A percentile compares a stretch with the other conserved stretches of the same genome.
Evolutionary conservation across 2,113 vertebrate genomes (phyloP).

Genomic region (Ceratotherium simum): DNA sequence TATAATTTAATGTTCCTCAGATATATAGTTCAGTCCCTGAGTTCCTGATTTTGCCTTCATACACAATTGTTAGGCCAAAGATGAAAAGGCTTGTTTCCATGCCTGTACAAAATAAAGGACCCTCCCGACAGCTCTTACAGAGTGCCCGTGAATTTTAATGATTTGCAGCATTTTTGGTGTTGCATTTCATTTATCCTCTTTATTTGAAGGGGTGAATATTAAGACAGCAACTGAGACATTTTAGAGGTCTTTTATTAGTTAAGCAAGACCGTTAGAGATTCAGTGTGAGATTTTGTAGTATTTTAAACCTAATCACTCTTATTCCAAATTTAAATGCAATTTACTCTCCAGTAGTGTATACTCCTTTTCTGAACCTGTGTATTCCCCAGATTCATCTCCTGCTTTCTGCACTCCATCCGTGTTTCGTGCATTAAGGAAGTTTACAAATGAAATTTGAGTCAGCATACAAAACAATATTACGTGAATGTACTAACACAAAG

Average conservation of each 20-base stretch:
- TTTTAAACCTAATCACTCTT: not conserved
- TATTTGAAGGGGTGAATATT: not conserved
- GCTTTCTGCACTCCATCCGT: not conserved
- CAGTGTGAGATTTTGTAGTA: not conserved
- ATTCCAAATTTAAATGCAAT: not conserved
- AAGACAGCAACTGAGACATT: not conserved
- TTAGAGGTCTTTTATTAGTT: not conserved
- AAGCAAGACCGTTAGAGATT: not conserved
- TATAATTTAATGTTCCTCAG: not conserved
- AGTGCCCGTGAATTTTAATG: not conserved
- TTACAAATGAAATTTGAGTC: constrained; percentile 49
- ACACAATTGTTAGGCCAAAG: not conserved
- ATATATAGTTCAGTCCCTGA: not conserved
- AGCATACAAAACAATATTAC: not conserved
- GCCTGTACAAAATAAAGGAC: not conserved
- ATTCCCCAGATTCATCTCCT: not conserved
- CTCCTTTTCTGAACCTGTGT: not conserved
- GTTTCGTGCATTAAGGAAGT: not conserved
- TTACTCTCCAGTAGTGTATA: not conserved
- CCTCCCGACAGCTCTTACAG: not conserved
- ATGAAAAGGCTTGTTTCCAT: not conserved
- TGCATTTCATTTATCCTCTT: constrained; percentile 27
- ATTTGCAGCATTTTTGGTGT: not conserved
- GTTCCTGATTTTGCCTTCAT: not conserved
- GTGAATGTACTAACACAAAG: constrained; percentile 16